Conservation (phyloP, 92 coral and sea anemone species). For the Galaxea fascicularis region DNA sequence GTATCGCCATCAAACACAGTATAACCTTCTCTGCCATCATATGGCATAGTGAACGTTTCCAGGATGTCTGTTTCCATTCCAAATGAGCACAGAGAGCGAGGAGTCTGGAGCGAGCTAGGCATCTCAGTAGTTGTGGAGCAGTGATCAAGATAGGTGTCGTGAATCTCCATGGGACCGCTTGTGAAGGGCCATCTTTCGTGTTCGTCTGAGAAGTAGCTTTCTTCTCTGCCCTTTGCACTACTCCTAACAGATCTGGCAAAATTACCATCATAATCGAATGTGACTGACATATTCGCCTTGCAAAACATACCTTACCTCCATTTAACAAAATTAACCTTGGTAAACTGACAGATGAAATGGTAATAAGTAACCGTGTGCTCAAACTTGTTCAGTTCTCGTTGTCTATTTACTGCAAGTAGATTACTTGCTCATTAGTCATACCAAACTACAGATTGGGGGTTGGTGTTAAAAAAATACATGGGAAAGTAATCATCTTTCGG, state of each 20-base stretch:
- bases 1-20: conserved; percentile 52
- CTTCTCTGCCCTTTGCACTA: background rate
- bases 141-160: conserved; percentile 14
- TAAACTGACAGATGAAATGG: too few species aligned
- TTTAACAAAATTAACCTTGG: too few species aligned
- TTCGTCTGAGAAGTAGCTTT: conserved; percentile 14
- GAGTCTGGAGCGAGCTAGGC: conserved; percentile 55
- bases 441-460: too few species aligned
- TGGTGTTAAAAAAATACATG: too few species aligned
- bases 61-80: conserved; percentile 67
- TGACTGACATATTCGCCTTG: background rate
- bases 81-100: conserved; percentile 34
- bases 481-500: too few species aligned
- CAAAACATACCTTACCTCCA: too few species aligned
- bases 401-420: too few species aligned
- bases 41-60: conserved; percentile 53
- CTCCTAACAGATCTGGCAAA: background rate
- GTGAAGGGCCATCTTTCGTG: conserved; percentile 2
- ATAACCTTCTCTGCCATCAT: conserved; percentile 61
- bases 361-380: too few species aligned
- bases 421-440: too few species aligned
- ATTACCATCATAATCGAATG: background rate
- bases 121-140: conserved; percentile 54
- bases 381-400: too few species aligned
- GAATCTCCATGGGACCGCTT: background rate